Evolutionary conservation across 2,888 invertebrate genomes (phyloP).

Genomic region (Eupeodes luniger): DNA sequence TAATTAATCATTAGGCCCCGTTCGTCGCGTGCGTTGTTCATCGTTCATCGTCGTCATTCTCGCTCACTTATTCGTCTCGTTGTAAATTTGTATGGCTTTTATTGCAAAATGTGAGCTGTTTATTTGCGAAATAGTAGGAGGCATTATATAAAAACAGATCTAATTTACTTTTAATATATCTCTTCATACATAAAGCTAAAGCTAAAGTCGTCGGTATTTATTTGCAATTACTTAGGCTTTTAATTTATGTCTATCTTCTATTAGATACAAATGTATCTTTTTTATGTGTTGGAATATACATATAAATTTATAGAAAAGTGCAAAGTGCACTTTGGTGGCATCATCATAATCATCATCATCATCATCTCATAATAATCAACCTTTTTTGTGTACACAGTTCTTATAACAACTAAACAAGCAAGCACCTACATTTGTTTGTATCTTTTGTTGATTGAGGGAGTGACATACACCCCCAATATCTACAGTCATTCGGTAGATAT

Average conservation of each 20-base stretch:
- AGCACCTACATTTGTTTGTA: background rate
- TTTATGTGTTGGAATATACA: background rate
- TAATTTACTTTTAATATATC: conserved; percentile 67
- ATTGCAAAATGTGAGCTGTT: conserved; percentile 46
- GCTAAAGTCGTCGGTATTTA: background rate
- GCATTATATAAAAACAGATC: conserved; percentile 18
- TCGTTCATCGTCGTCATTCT: background rate
- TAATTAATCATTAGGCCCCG: conserved; percentile 66
- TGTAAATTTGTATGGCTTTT: conserved; percentile 21
- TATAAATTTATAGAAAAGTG: conserved; percentile 10
- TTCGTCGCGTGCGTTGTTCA: no score
- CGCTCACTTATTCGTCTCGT: conserved; percentile 13
- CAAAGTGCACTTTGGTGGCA: conserved; percentile 41
- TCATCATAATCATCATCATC: conserved; percentile 25
- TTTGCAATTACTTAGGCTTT: conserved; percentile 44
- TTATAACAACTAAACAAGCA: background rate
- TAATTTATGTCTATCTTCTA: background rate
- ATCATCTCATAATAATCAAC: background rate
- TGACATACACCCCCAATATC: conserved; percentile 12
- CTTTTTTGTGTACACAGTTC: conserved; percentile 5
- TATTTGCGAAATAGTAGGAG: conserved; percentile 36
- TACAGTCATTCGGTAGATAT: background rate
- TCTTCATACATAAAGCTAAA: conserved; percentile 28
- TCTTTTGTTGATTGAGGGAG: background rate
- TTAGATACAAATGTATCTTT: background rate